Evolutionary conservation across 1,140 invertebrate genomes (phyloP), one percentile per base, ranked within the genome.

Genomic region (Magallana angulata): DNA sequence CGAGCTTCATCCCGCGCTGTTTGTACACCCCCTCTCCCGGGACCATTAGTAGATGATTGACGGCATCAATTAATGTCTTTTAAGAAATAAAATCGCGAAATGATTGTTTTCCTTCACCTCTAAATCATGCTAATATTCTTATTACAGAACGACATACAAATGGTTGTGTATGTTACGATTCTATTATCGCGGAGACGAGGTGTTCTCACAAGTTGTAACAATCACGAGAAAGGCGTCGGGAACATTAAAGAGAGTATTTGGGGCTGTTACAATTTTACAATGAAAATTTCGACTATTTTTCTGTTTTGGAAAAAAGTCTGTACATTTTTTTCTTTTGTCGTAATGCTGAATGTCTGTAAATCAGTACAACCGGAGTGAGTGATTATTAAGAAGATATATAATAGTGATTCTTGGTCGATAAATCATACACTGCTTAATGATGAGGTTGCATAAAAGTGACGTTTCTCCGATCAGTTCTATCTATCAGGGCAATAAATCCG

Each of bases 81-180:
- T 76, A 36, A 76, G 68, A 76, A 76, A 76, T 76, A 76, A 76
- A 76, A 76, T 76, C 68, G 68, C 18, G 24, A 76, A 76, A 76
- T 76, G 68, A 76, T 76, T 76, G 68, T 76, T 76, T 76, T 76
- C 24, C 68, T 30, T 76, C 68, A 76, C 68, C 68, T 76, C 68
- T 76, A 76, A 76, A 76, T 76, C 68, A 76, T 76, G 68, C 68
- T 76, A 76, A 76, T 76, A 76, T 76, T 76, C 68, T 76, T 76
- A 76, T 76, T 76, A 76, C 68, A 30, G 36, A 76, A 76, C 24
- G 68, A 76, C 68, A 76, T 30, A 76, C 68, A 76, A 76, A 76
- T 76, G 24, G 68, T 30, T 76, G 24, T 76, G 68, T 76, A 76
- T 12, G 68, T 76, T 30, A 30, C 18, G 36, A 76, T 76, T 76